Base-by-base conservation (phyloP, 2,113 vertebrate species). In the Rhinogobius similis region DNA sequence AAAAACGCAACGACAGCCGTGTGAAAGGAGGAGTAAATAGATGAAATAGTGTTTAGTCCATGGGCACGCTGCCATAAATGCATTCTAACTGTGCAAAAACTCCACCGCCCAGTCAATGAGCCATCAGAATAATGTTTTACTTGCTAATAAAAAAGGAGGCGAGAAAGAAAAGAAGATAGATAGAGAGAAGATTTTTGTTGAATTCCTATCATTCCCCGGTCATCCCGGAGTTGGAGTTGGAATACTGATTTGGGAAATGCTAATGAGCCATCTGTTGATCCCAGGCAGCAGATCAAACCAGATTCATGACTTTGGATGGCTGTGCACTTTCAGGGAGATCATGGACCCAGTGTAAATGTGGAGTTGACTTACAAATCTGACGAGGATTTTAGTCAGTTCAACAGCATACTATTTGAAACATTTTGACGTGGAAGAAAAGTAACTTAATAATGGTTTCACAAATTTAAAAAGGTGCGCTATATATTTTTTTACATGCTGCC, bases 211-310 rank as follows among this genome's bases (percentile, higher is more conserved):
- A 70, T 79, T 84, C 81, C 58, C 74, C 68, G 64, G 63, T 82
- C 72, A 84, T 70, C 82, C 68, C 82, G 66, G 75, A 79, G 68
- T 87, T 86, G 84, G 75, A 79, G 68, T 87, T 86, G 84, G 78
- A 86, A 77, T 72, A 72, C 78, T 75, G 80, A 85, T 84, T 58
- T 81, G 62, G 70, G 77, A 88, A 86, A 88, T 87, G 86, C 75
- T 81, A 82, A 89, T 89, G 68, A 76, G 85, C 77, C 85, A 82
- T 88, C 82, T 88, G 87, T 77, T 83, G 84, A 82, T 77, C 9
- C 43, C 75, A 18, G 62, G 38, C 66, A 74, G 70, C 66, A 59
- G 77, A 84, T 82, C 74, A 76, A 36, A 26, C 66, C 63, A 12
- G 21, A 58, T 65, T 24, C 21, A 55, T 66, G 65, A 63, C 67